Evolutionary conservation across 1,140 invertebrate genomes (phyloP).

Genomic region (Maniola jurtina): DNA sequence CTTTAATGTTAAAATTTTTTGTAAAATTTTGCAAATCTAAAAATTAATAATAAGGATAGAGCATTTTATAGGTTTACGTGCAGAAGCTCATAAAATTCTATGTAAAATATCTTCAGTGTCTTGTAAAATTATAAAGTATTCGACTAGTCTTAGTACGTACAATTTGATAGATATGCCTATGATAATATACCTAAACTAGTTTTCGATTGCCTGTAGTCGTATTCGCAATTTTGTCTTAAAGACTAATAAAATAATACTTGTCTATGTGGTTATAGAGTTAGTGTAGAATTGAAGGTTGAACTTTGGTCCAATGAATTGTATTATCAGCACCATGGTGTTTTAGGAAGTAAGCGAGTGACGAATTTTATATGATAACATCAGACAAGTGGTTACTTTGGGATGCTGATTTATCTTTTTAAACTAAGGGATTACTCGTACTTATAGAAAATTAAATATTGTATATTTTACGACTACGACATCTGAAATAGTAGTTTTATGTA

Average conservation of each 20-base stretch:
- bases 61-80: background rate
- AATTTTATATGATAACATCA: conserved; percentile 25
- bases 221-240: conserved; percentile 32
- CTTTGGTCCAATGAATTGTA: conserved; percentile 76
- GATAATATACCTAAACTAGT: conserved; percentile 15
- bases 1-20: too few relatives aligned
- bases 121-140: conserved; percentile 20
- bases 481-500: background rate
- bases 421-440: background rate
- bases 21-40: too few relatives aligned
- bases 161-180: conserved; percentile 19
- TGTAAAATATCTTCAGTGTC: conserved; percentile 43
- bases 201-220: conserved; percentile 29
- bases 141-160: conserved; percentile 18
- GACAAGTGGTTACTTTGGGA: conserved; percentile 1
- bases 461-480: background rate
- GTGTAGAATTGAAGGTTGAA: conserved; percentile 71
- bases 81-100: conserved; percentile 19
- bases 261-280: conserved; percentile 29
- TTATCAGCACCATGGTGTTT: conserved; percentile 67
- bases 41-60: too few relatives aligned
- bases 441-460: background rate
- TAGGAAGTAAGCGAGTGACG: conserved; percentile 40
- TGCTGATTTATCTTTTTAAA: conserved; percentile 1
- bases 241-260: conserved; percentile 16